Percentiles rank a stretch among this genome's conserved stretches.
Conservation (phyloP, 2,113 vertebrate species). For the Aythya baeri region DNA sequence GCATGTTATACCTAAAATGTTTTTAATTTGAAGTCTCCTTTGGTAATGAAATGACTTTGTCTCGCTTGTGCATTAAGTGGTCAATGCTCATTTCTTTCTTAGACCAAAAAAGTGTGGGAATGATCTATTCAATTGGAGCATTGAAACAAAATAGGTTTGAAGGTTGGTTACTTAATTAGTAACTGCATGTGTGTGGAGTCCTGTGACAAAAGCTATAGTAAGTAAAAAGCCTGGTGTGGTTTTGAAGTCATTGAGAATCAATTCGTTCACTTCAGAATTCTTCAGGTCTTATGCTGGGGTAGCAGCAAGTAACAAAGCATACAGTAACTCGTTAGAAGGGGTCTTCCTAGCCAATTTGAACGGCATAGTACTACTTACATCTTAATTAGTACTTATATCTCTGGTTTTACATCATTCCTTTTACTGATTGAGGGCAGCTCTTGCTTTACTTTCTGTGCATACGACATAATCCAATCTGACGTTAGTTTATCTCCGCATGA, state of each 20-base stretch:
- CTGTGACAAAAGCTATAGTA: background rate
- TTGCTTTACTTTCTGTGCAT: background rate
- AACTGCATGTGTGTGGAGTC: background rate
- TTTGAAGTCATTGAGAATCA: background rate
- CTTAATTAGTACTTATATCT: too few species aligned
- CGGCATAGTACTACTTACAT: too few species aligned
- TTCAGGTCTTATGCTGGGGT: rapidly evolving
- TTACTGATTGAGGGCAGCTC: background rate
- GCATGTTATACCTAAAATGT: background rate
- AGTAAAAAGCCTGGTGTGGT: background rate
- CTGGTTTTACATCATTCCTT: background rate
- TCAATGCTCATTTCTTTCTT: background rate
- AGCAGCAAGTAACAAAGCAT: background rate
- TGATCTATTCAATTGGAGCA: background rate
- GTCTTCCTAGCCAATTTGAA: background rate
- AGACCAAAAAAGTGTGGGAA: background rate
- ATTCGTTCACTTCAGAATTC: background rate
- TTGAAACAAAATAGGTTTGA: background rate
- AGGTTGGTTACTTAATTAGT: background rate
- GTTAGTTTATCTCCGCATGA: background rate
- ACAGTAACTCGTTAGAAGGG: rapidly evolving
- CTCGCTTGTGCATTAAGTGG: background rate
- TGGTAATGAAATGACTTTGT: background rate
- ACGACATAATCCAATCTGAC: background rate
- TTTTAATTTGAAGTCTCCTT: background rate